phyloP scores from a whole-genome alignment of 2,888 invertebrate species.

The Drosophila recens region DNA sequence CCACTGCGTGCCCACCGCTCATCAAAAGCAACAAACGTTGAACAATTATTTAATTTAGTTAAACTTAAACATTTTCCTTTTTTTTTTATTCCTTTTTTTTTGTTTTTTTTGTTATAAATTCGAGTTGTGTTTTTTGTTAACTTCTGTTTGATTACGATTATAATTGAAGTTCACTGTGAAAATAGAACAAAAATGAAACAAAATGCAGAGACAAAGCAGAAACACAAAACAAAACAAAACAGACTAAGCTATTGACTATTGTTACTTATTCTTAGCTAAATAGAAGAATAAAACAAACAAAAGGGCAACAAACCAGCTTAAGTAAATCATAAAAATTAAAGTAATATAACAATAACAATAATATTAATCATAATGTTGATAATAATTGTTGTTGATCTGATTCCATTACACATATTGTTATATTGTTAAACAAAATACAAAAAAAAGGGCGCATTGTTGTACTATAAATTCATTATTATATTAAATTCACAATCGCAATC shows the following conservation, averaged over 20 bases:
- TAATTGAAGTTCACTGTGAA: slow-evolving; percentile 43
- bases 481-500: slow-evolving; percentile 2
- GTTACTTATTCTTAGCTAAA: slow-evolving; percentile 45
- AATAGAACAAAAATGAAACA: slow-evolving; percentile 9
- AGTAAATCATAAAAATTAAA: slow-evolving; percentile 2
- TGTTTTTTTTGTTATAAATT: slow-evolving; percentile 10
- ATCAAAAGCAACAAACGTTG: too few species aligned
- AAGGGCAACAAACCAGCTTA: slow-evolving; percentile 4
- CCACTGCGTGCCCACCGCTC: too few species aligned
- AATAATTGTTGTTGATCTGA: slow-evolving; percentile 10
- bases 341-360: neutral
- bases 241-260: slow-evolving; percentile 36
- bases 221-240: neutral
- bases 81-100: slow-evolving; percentile 8
- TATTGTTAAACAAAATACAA: slow-evolving; percentile 4
- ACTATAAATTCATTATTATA: slow-evolving; percentile 15
- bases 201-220: slow-evolving; percentile 5
- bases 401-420: slow-evolving; percentile 13
- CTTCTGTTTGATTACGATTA: slow-evolving; percentile 14
- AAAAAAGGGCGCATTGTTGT: slow-evolving; percentile 9
- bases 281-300: slow-evolving; percentile 22
- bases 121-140: slow-evolving; percentile 15
- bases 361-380: slow-evolving; percentile 6
- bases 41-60: slow-evolving; percentile 8
- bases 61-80: slow-evolving; percentile 4